phyloP scores from a whole-genome alignment of 2,888 invertebrate genomes.

The Mactromeris polynyma region DNA sequence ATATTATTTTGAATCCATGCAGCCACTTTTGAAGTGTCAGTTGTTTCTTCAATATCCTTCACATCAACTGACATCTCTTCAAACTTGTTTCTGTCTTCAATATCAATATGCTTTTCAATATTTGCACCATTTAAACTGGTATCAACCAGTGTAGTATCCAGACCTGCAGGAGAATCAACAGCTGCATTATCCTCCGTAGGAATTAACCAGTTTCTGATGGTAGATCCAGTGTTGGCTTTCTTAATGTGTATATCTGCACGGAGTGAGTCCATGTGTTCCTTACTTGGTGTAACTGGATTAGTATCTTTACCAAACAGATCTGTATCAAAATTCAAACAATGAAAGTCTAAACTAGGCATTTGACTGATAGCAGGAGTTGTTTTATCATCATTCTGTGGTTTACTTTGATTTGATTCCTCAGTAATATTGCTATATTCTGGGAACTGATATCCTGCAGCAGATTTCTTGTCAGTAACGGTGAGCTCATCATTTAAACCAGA shows the following conservation, averaged over 20 bases:
- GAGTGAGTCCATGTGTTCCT: constrained; percentile 25
- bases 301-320: constrained; percentile 8
- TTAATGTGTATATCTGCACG: constrained; percentile 42
- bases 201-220: constrained; percentile 62
- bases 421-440: constrained; percentile 64
- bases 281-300: constrained; percentile 38
- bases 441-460: neutral
- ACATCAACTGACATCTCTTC: neutral
- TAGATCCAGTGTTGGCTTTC: constrained; percentile 50
- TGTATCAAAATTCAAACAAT: constrained; percentile 10
- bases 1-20: constrained; percentile 60
- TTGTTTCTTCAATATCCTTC: constrained; percentile 24
- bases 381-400: neutral
- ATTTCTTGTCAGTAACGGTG: neutral
- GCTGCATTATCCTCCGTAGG: constrained; percentile 47
- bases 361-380: neutral
- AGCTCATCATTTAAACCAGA: constrained; percentile 19
- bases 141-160: constrained; percentile 50
- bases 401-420: constrained; percentile 43
- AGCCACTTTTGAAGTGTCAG: constrained; percentile 55
- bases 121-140: constrained; percentile 22
- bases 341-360: neutral
- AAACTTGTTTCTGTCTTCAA: neutral
- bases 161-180: constrained; percentile 13
- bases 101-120: neutral